Conservation (phyloP, 1,140 invertebrate genomes). For the Drosophila ficusphila region DNA sequence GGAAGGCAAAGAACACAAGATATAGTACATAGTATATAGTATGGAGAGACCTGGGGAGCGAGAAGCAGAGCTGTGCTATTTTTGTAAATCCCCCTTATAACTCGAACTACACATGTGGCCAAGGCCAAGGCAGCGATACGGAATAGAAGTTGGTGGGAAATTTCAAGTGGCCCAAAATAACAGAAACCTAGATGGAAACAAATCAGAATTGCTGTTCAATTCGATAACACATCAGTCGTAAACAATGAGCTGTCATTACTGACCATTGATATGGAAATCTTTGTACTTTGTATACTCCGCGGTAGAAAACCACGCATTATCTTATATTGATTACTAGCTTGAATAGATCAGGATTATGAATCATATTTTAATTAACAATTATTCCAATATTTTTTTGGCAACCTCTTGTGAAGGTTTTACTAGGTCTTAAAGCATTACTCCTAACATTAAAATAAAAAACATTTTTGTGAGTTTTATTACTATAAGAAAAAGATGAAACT, state of each 20-base stretch:
- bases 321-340: no score
- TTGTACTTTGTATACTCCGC: neutral
- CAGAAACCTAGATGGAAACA: slow-evolving; percentile 25
- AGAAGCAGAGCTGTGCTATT: slow-evolving; percentile 40
- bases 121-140: slow-evolving; percentile 25
- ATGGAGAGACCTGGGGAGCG: neutral
- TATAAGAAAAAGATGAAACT: no score
- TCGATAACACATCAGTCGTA: slow-evolving; percentile 15
- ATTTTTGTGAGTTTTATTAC: no score
- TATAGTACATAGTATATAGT: neutral
- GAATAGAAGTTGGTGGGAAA: neutral
- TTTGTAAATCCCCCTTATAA: slow-evolving; percentile 25
- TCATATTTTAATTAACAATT: no score
- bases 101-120: slow-evolving; percentile 26
- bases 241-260: slow-evolving; percentile 11
- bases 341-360: no score
- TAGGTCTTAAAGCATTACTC: no score
- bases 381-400: no score
- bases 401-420: no score
- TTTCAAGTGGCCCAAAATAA: slow-evolving; percentile 25
- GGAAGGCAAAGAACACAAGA: neutral
- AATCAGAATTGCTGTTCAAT: slow-evolving; percentile 21
- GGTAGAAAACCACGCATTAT: no score
- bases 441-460: no score
- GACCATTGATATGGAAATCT: neutral